Base-by-base conservation (phyloP, 2,888 invertebrate genomes). In the Nomada ferruginata region DNA sequence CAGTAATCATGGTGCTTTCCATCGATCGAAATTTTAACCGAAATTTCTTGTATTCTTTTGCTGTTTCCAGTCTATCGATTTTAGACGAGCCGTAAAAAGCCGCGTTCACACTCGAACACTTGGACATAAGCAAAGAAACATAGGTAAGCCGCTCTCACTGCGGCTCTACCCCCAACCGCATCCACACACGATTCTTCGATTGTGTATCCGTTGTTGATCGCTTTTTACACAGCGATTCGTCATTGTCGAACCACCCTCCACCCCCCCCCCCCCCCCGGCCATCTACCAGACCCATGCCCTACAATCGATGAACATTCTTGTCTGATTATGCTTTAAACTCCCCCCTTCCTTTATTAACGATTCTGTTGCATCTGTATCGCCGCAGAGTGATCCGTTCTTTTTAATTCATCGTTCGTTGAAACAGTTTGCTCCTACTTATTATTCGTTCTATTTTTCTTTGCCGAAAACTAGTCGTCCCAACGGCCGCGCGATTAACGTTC, bases 31-130 rank as follows among this genome's bases (percentile, higher is more conserved):
- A 75, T 85, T 85, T 75, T 84, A 79, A 86, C 79, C 81, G 85
- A 85, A 85, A 77, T 77, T 77, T 86, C 81, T 70, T 77, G 87
- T 88, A 85, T 90, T 85, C 87, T 85, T 87, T 85, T 82, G 81
- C 90, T 91, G 84, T 89, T 93, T 93, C 90, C 92, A 92, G 91
- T 92, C 91, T 92, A 87, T 90, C 92, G 90, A 90, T 91, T 89
- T 89, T 92, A 91, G 92, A 92, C 84, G 92, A 92, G 85, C 89
- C 90, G 84, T 92, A 91, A 91, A 91, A 89, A 87, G 86, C 89
- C 84, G 82, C 85, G 85, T 72, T 82, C 87, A 90, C 87, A 89
- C 87, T 87, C 87, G 89, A 88, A 89, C 82, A 85, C 77, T 80
- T 81, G 81, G 83, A 86, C 83, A 83, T 84, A 88, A 84, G 88